A percentile compares a stretch with the other conserved stretches of the same genome.
Conservation (phyloP, 2,888 invertebrate species). For the Epinotia nisella region DNA sequence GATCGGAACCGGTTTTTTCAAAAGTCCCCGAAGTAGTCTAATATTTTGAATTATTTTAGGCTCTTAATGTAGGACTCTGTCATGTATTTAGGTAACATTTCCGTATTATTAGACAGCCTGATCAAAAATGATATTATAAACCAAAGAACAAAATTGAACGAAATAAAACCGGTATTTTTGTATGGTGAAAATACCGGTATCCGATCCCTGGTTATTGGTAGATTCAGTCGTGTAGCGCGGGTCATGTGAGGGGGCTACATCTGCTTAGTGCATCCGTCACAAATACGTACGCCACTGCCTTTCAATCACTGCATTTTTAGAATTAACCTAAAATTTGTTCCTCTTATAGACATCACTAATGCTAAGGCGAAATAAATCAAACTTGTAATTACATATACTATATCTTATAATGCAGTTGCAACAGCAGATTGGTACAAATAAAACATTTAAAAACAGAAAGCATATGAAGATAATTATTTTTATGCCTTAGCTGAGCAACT, state of each 20-base stretch:
- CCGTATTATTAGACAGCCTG: no score
- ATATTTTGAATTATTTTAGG: no score
- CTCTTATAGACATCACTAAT: conserved; percentile 15
- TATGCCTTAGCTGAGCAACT: conserved; percentile 36
- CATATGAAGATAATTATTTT: conserved; percentile 46
- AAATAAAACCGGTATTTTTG: no score
- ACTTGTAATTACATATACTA: conserved; percentile 44
- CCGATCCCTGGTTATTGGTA: no score
- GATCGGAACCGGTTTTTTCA: no score
- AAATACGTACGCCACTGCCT: conserved; percentile 60
- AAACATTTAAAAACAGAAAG: conserved; percentile 45
- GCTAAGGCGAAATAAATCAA: conserved; percentile 38
- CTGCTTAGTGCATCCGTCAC: conserved; percentile 53
- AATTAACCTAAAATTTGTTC: conserved; percentile 14
- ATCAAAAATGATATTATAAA: no score
- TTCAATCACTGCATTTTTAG: conserved; percentile 56
- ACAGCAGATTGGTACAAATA: conserved; percentile 65
- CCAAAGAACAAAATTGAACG: no score
- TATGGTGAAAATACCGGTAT: no score
- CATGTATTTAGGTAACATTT: no score
- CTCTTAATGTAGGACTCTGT: no score
- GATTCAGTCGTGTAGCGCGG: neutral
- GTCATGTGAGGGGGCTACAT: neutral
- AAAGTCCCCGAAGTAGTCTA: no score
- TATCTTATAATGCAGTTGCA: conserved; percentile 49